Percentiles rank a stretch among this genome's conserved stretches.
These are phyloP conservation scores for Hyla sarda DNA, from an alignment of 2,113 vertebrate genomes.

Conservation along the genomic window DNA sequence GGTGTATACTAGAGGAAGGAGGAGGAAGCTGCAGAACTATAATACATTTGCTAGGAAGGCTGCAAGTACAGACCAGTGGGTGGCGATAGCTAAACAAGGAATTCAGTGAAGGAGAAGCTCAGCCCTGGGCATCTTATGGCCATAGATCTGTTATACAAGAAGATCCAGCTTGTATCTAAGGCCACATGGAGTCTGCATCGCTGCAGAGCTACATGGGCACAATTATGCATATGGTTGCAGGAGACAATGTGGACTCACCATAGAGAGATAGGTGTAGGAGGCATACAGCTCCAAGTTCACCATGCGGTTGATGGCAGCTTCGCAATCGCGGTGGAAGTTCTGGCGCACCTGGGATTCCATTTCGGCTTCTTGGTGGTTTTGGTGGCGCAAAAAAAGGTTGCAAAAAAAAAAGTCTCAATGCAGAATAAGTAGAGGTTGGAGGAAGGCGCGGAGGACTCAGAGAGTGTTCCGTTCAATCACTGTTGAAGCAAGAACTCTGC, in stretches of 20 bases:
- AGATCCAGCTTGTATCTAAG: no score
- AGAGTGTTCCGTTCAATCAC: slow-evolving; percentile 84
- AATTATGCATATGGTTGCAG: not conserved
- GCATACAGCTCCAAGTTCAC: slow-evolving; percentile 83
- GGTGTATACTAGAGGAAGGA: not conserved
- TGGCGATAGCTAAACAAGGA: no score
- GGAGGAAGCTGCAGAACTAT: no score
- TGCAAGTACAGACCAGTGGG: no score
- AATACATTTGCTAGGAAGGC: no score
- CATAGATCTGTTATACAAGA: no score
- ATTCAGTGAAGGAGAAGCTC: no score
- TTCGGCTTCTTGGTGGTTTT: slow-evolving; percentile 14
- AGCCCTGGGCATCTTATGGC: no score
- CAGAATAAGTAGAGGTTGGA: not conserved
- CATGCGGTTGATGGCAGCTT: slow-evolving; percentile 80
- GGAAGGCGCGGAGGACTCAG: slow-evolving; percentile 1
- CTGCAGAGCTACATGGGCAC: not conserved
- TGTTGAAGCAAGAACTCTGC: slow-evolving; percentile 80
- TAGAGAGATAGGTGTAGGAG: slow-evolving; percentile 82
- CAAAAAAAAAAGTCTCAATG: not conserved
- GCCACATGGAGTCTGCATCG: no score
- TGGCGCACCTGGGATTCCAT: slow-evolving; percentile 81
- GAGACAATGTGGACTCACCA: slow-evolving; percentile 72
- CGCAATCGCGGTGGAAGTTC: slow-evolving; percentile 82
- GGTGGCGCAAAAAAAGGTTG: not conserved